phyloP scores from a whole-genome alignment of 2,113 vertebrate genomes.

The Circaetus gallicus region DNA sequence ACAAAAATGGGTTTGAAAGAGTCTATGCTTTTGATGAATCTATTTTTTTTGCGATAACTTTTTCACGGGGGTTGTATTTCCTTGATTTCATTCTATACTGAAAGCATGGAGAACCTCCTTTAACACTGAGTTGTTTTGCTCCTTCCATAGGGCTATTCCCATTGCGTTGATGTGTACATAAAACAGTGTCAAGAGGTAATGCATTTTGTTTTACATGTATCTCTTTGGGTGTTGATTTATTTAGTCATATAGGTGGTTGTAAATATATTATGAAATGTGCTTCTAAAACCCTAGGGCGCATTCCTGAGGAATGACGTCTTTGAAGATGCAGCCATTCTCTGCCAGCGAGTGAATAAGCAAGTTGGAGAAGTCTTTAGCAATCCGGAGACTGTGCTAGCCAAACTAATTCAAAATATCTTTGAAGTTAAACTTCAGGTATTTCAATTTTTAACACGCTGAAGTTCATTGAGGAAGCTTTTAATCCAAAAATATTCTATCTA shows the following conservation, averaged over 20 bases:
- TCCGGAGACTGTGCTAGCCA: constrained; percentile 96
- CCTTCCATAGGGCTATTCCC: constrained; percentile 89
- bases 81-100: not conserved
- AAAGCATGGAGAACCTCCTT: not conserved
- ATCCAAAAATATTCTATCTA: not conserved
- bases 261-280: constrained; percentile 12
- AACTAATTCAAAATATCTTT: constrained; percentile 98
- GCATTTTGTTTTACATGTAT: not conserved
- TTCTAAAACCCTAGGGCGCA: constrained; percentile 79
- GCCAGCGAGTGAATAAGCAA: constrained; percentile 94
- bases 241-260: not conserved
- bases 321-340: constrained; percentile 92
- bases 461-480: not conserved
- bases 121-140: not conserved
- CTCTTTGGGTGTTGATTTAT: not conserved
- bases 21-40: rapidly evolving
- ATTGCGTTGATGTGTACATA: constrained; percentile 99
- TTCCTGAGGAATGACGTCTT: constrained; percentile 91
- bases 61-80: not conserved
- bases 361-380: constrained; percentile 96
- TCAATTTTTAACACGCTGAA: not conserved
- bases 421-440: constrained; percentile 96
- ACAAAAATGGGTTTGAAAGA: not conserved
- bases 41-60: not conserved
- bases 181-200: constrained; percentile 98